Conservation (phyloP, 2,113 vertebrate species). For the Sinocyclocheilus anophthalmus region DNA sequence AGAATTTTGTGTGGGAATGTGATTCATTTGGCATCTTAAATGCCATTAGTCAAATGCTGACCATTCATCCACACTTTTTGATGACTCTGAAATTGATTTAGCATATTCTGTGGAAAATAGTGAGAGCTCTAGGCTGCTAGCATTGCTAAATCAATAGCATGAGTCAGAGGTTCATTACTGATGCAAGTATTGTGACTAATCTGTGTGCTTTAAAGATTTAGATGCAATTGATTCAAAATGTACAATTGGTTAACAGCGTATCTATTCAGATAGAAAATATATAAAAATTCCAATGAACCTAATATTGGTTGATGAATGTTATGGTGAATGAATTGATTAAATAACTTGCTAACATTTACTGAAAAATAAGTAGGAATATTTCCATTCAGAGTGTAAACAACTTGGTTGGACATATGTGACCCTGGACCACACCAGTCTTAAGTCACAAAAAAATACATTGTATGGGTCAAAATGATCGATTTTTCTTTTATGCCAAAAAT, state of each 20-base stretch:
- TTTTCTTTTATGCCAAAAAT: too few relatives aligned
- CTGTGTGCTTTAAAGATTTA: background rate
- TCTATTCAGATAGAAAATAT: background rate
- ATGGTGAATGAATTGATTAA: too few relatives aligned
- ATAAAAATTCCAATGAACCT: background rate
- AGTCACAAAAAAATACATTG: too few relatives aligned
- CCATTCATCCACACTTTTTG: constrained; percentile 4
- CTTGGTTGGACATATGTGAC: background rate
- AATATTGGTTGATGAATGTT: background rate
- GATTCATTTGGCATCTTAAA: background rate
- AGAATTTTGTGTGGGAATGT: background rate
- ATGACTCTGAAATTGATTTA: constrained; percentile 16
- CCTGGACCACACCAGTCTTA: too few relatives aligned
- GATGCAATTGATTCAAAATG: background rate
- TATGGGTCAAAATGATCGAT: too few relatives aligned
- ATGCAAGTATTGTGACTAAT: background rate
- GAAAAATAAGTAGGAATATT: background rate
- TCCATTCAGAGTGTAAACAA: background rate
- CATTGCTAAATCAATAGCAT: constrained; percentile 16
- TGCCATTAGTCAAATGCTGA: background rate
- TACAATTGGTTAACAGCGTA: background rate
- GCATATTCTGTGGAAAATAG: constrained; percentile 1
- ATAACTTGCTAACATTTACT: too few relatives aligned
- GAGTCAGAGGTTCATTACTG: background rate
- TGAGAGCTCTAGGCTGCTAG: background rate